Percentiles rank a stretch among this genome's conserved stretches.
These are phyloP conservation scores for Heliconius eleuchia DNA, from an alignment of 1,140 invertebrate genomes.

Conservation along the genomic window DNA sequence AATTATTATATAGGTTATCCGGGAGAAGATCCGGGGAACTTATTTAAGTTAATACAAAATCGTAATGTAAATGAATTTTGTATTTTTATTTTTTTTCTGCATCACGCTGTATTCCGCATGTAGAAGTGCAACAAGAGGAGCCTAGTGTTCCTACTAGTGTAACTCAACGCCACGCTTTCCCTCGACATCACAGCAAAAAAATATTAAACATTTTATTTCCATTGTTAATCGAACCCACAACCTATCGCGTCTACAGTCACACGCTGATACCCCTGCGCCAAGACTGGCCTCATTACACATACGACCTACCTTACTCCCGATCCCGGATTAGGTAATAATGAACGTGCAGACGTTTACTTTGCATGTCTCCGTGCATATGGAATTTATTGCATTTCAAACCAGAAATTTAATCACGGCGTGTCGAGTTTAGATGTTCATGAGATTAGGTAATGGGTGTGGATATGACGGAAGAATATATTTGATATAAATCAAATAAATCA, in stretches of 20 bases:
- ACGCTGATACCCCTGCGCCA: neutral
- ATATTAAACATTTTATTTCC: no score
- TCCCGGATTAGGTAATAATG: conserved; percentile 43
- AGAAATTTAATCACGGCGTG: conserved; percentile 36
- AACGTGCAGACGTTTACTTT: conserved; percentile 48
- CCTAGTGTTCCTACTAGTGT: no score
- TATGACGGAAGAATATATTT: conserved; percentile 19
- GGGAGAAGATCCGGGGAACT: no score
- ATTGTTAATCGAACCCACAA: neutral
- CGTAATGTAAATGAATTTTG: no score
- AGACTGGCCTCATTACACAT: neutral
- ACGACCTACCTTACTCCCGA: neutral
- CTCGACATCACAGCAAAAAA: no score
- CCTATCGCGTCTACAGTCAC: neutral
- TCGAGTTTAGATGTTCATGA: conserved; percentile 25
- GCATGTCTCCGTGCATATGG: conserved; percentile 43
- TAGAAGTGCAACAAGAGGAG: no score
- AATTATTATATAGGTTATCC: no score
- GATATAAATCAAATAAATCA: neutral
- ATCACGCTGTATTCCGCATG: no score
- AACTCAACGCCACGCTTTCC: no score
- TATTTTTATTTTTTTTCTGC: no score
- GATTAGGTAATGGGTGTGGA: conserved; percentile 33
- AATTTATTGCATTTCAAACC: conserved; percentile 33
- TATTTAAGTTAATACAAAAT: no score